Conservation (phyloP, 2,888 invertebrate species). For the Serripes groenlandicus region DNA sequence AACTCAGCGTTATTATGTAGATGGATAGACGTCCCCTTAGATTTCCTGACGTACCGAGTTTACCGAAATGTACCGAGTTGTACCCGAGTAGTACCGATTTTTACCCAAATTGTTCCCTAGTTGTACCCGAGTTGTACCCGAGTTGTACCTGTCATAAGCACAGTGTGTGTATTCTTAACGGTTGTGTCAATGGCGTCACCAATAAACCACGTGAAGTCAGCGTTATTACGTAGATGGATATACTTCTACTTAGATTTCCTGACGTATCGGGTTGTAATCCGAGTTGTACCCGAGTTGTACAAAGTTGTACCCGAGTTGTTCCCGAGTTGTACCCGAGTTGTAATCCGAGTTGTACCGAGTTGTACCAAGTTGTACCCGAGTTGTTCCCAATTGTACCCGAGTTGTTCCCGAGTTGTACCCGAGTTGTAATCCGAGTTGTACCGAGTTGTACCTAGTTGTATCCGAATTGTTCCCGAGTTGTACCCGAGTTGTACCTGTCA, state of each 20-base stretch:
- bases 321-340: too few species aligned
- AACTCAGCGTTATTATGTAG: slow-evolving; percentile 63
- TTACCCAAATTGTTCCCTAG: neutral
- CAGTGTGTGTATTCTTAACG: slow-evolving; percentile 68
- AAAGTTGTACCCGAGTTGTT: too few species aligned
- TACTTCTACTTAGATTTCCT: slow-evolving; percentile 58
- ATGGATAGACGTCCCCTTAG: slow-evolving; percentile 65
- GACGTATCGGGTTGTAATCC: slow-evolving; percentile 58
- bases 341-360: too few species aligned
- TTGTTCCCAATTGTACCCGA: too few species aligned
- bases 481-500: too few species aligned
- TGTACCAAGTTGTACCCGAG: too few species aligned
- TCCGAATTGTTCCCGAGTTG: too few species aligned
- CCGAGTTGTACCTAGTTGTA: too few species aligned
- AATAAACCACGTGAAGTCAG: slow-evolving; percentile 72
- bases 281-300: neutral
- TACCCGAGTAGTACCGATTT: neutral
- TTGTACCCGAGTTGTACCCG: neutral
- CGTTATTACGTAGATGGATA: slow-evolving; percentile 65
- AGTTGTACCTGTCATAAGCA: slow-evolving; percentile 77
- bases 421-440: too few species aligned
- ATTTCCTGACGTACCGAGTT: slow-evolving; percentile 72
- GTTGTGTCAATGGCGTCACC: slow-evolving; percentile 78
- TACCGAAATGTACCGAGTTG: too few species aligned
- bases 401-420: too few species aligned